Base-by-base conservation (phyloP, 2,888 invertebrate species). In the Eilema griseolum region DNA sequence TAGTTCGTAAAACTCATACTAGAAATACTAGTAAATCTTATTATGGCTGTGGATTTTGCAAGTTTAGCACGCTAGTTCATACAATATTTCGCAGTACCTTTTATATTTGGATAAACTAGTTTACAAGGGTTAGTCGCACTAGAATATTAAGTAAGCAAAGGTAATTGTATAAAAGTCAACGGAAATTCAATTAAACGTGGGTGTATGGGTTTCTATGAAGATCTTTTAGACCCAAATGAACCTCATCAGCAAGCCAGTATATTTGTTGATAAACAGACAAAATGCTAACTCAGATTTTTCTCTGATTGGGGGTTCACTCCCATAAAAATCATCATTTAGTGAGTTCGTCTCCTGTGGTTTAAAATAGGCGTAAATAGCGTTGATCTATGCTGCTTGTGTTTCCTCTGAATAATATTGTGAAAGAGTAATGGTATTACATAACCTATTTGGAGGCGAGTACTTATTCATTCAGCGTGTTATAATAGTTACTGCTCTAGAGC, bases 401-500 rank as follows among this genome's bases (percentile, higher is more conserved):
- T 11, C 16, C 23, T 61, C 37, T 37, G 62, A 37, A 62, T 41
- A 41, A 41, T 24, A 41, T 23, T 41, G 24, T 16, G 37, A 62
- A 62, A 37, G 33, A 62, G 24, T 62, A 37, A 33, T 16, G 4
- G 14, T 20, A 24, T 41, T 24, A 41, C 4, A 8, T 33, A 33
- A 37, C 12, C 37, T 37, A 12, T 12, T 5, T 12, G 1, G 37
- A 37, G 37, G 37, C 12, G 8, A 33, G 31, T 33, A 12, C 12
- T 37, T 37, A 37, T 62, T 16, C 41, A 16, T 41, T 16, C 41
- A 46, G 4, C 41, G 20, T 24, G 24, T 57, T 57, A n/a, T 26
- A n/a, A 31, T 52, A 56, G 62, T 62, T 52, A 62, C 33, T 62
- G 56, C 57, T 68, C 31, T 10, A 67, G 68, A 37, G n/a, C 11